Base-by-base conservation (phyloP, 2,888 invertebrate species). In the Acleris laterana region DNA sequence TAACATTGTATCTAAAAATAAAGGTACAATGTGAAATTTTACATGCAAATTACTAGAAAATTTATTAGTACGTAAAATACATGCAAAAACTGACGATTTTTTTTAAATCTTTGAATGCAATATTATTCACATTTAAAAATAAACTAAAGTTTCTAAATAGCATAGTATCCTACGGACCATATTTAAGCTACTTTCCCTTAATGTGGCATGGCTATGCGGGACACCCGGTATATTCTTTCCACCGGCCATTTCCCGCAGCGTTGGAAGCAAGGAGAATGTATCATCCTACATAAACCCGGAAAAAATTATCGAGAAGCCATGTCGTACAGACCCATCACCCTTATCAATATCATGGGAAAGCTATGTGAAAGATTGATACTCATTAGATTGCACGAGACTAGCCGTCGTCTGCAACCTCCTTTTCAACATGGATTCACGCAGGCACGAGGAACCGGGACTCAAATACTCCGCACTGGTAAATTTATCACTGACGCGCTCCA, bases 351-450 rank as follows among this genome's bases (percentile, higher is more conserved):
- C 3, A 59, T 59, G 59, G 49, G 28, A 7, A 50, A 59, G 7
- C 19, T 50, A 5, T 50, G 46, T 20, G 59, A 59, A 20, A 25
- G 50, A 11, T 49, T 59, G 11, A 46, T 60, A 22, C 25, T 60
- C 3, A 7, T 51, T n/a, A 42, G 60, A 49, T 32, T 60, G 38
- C 20, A 17, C 11, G 48, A 59, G 9, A 50, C 50, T 19, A 38
- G 28, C 50, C 25, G 13, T 19, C 46, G 38, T 22, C 50, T 38
- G 5, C 59, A 59, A 50, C 59, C 59, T 7, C 59, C 59, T n/a
- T 60, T 60, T 49, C 60, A 60, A 51, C 60, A 60, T 60, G 60
- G 60, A 0, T 60, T 60, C 19, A 51, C 60, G 7, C 28, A 51
- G 20, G 42, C 38, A 22, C 22, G 60, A 9, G 60, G 60, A 1